Evolutionary conservation across 2,888 invertebrate species (phyloP).

Genomic region (Cacoxenus indagator): DNA sequence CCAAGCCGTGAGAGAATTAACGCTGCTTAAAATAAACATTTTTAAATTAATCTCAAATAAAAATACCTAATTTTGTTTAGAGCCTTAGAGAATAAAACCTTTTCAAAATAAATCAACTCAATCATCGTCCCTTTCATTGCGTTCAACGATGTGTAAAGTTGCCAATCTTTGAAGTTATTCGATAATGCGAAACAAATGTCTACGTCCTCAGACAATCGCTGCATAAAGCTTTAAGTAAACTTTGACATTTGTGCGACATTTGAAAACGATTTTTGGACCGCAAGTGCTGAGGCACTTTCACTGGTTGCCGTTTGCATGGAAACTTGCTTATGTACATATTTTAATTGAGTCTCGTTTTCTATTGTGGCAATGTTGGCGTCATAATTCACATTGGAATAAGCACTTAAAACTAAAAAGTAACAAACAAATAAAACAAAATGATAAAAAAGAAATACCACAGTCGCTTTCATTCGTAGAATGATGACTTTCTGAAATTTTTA

Average conservation of each 20-base stretch:
- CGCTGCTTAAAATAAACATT: no score
- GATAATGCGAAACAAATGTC: no score
- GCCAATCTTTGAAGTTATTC: no score
- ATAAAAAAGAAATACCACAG: not conserved
- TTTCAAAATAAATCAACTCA: no score
- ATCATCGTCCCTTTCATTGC: no score
- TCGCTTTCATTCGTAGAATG: not conserved
- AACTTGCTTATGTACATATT: constrained; percentile 31
- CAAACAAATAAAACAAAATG: not conserved
- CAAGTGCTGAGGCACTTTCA: constrained; percentile 45
- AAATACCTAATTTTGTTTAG: no score
- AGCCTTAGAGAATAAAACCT: no score
- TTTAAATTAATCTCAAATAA: no score
- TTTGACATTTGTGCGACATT: constrained; percentile 46
- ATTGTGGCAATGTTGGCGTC: constrained; percentile 26
- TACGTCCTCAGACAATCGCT: not conserved
- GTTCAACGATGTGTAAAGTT: no score
- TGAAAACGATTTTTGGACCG: not conserved
- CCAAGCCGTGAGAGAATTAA: no score
- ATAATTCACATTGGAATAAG: constrained; percentile 44
- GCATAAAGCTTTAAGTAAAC: constrained; percentile 39
- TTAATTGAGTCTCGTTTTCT: constrained; percentile 51
- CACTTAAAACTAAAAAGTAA: constrained; percentile 31
- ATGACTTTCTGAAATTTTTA: not conserved
- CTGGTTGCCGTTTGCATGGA: constrained; percentile 34